These are phyloP conservation scores for Volucella inflata DNA, from an alignment of 2,888 invertebrate species.

Conservation along the genomic window DNA sequence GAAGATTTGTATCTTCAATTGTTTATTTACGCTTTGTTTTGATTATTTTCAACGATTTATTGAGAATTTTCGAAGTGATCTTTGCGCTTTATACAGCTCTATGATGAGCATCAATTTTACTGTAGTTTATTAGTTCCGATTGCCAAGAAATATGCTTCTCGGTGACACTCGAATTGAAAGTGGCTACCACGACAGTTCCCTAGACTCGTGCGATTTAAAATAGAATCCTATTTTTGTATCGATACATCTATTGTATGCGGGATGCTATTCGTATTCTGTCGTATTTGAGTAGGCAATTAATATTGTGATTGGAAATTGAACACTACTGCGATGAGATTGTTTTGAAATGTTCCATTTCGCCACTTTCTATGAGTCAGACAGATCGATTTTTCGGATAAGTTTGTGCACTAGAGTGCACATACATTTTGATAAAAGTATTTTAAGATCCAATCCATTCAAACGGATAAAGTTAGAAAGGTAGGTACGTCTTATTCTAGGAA, in stretches of 20 bases:
- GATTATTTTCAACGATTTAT: constrained; percentile 59
- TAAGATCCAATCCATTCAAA: constrained; percentile 24
- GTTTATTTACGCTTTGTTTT: constrained; percentile 65
- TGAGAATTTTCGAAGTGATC: constrained; percentile 38
- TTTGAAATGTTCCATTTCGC: constrained; percentile 31
- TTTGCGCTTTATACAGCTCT: constrained; percentile 16
- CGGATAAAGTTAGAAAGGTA: constrained; percentile 29
- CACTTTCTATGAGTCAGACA: constrained; percentile 7
- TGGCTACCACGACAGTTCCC: background rate
- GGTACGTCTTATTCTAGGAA: constrained; percentile 22
- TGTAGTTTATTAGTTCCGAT: constrained; percentile 48
- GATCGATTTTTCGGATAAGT: constrained; percentile 21
- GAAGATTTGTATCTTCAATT: constrained; percentile 21
- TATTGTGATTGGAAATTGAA: constrained; percentile 39
- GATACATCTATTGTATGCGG: background rate
- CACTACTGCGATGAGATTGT: constrained; percentile 4
- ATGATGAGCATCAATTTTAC: constrained; percentile 10
- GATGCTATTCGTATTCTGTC: constrained; percentile 11
- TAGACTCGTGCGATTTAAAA: constrained; percentile 30
- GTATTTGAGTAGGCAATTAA: constrained; percentile 31
- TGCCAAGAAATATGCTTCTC: constrained; percentile 39
- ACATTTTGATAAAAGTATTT: constrained; percentile 40
- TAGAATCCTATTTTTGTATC: constrained; percentile 16
- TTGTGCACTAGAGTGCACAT: constrained; percentile 34
- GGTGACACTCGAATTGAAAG: constrained; percentile 35